Evolutionary conservation across 2,113 vertebrate genomes (phyloP).

Genomic region (Actenoides lindsayi): DNA sequence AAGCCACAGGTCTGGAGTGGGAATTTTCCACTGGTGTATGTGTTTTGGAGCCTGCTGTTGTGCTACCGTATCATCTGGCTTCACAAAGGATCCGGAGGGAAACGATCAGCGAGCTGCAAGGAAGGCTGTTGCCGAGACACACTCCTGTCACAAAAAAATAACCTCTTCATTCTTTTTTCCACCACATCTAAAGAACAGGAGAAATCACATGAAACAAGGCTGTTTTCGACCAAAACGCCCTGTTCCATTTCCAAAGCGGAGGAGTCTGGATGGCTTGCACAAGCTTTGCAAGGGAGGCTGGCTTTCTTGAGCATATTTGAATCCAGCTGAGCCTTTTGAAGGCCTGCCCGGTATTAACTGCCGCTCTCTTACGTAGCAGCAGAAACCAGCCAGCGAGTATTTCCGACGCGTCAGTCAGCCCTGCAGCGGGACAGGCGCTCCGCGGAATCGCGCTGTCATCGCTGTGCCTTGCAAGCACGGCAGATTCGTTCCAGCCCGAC

Average conservation of each 20-base stretch:
- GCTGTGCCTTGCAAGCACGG: not conserved
- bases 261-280: not conserved
- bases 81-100: not conserved
- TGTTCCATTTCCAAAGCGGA: not conserved
- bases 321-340: not conserved
- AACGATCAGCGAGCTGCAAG: not conserved
- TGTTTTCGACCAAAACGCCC: not conserved
- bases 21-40: not conserved
- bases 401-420: not conserved
- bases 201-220: not conserved
- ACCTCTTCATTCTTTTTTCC: not conserved
- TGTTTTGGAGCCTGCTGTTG: not conserved
- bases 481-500: not conserved
- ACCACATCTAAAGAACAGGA: not conserved
- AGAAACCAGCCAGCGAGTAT: not conserved
- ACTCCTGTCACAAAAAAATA: not conserved
- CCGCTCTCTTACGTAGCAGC: not conserved
- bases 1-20: not conserved
- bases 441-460: not conserved
- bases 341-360: not conserved
- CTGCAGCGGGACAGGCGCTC: not conserved
- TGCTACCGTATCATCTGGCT: not conserved
- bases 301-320: not conserved
- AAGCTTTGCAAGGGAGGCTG: not conserved
- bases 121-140: not conserved